Base-by-base conservation (phyloP, 2,888 invertebrate species). In the Auanema sp. region DNA sequence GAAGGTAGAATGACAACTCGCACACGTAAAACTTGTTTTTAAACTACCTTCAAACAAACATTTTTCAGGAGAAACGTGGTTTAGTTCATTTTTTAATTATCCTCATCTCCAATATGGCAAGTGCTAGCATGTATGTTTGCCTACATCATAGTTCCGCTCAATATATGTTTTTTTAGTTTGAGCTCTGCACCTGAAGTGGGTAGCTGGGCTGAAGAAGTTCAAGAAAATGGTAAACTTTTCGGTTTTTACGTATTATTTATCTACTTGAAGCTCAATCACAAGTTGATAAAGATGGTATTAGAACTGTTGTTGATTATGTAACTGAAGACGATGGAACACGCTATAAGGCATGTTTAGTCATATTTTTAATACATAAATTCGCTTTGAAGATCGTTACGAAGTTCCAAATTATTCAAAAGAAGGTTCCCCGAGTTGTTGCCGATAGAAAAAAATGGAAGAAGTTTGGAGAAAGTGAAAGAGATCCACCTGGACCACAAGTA, bases 401-500 rank as follows among this genome's bases (percentile, higher is more conserved):
- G 1, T 98, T 93, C 84, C 77, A 87, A 85, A 79, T 86, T 25
- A 83, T 86, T 40, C 85, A 86, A 77, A 89, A 92, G 76, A 89
- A 91, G 68, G 87, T 88, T 42, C 86, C 88, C 18, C 86, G 95
- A 87, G 90, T 91, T 3, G 92, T 97, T 79, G 96, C 97, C 0
- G 88, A 89, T 70, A 89, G 98, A 69, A 97, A 87, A 86, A 91
- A 91, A 52, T 96, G 93, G 93, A 88, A 90, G 58, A 98, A 98
- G 86, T 98, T 94, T 87, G 98, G 98, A 11, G 91, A 91, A 76
- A 93, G 93, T 0, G 89, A 89, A 12, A 89, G 88, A 83, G 97
- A 98, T 84, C 91, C 93, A 78, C 91, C 94, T n/a, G 96, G 97
- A 0, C 97, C 97, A 0, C 94, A 97, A 85, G 73, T 69, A n/a